Percentiles rank a stretch among this genome's conserved stretches.
phyloP scores from a whole-genome alignment of 2,113 vertebrate genomes.

The Anas platyrhynchos region DNA sequence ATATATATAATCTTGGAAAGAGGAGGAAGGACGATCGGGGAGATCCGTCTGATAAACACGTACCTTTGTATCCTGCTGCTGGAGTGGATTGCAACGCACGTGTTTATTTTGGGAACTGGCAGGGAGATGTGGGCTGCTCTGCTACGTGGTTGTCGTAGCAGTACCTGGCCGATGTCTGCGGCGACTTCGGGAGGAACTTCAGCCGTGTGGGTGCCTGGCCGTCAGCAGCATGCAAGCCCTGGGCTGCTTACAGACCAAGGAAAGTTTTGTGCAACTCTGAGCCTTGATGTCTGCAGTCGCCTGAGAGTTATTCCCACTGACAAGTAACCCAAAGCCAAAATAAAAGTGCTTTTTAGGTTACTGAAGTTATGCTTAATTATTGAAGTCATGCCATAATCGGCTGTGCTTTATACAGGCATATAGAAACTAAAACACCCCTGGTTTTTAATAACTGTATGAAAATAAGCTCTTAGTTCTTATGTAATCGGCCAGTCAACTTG shows the following conservation, averaged over 20 bases:
- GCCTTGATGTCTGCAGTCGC: not conserved
- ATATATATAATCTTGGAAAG: not conserved
- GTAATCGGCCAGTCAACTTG: not conserved
- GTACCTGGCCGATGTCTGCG: constrained; percentile 29
- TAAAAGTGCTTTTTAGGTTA: not conserved
- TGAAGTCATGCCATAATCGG: not conserved
- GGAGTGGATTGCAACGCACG: not conserved
- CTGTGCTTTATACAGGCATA: not conserved
- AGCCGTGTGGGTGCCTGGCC: not conserved
- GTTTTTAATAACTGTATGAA: not conserved
- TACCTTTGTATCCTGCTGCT: not conserved
- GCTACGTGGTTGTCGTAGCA: constrained; percentile 28
- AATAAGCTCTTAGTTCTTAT: not conserved
- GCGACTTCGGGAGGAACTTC: not conserved
- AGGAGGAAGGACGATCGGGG: not conserved
- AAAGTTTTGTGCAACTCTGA: not conserved
- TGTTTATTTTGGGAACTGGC: constrained; percentile 36
- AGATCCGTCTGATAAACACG: fast-evolving
- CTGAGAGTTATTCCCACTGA: not conserved
- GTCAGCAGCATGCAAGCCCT: not conserved
- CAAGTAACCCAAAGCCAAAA: not conserved
- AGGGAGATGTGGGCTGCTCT: not conserved
- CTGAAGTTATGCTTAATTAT: not conserved
- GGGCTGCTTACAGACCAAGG: not conserved
- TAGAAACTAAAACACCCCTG: not conserved